phyloP scores from a whole-genome alignment of 2,888 invertebrate species.

The Parnassius apollo region DNA sequence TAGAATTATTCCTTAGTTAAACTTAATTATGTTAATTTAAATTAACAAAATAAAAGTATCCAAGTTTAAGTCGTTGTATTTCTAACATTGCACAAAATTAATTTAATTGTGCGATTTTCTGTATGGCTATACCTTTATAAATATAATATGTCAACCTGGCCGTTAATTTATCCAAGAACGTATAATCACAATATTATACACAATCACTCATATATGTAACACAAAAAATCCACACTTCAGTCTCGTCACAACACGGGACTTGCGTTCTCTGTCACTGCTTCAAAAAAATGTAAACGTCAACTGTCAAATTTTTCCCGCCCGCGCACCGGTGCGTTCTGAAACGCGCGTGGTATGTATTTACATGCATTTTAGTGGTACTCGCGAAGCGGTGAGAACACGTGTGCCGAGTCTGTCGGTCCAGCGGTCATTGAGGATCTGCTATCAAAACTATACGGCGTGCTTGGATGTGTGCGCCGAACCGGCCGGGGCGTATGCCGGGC shows the following conservation, averaged over 20 bases:
- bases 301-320: conserved; percentile 60
- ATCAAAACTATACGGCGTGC: conserved; percentile 66
- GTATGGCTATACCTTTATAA: not conserved
- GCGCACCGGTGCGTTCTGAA: conserved; percentile 47
- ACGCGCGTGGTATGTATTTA: conserved; percentile 63
- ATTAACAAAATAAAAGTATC: too few relatives aligned
- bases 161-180: not conserved
- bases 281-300: conserved; percentile 51
- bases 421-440: conserved; percentile 83
- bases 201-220: conserved; percentile 26
- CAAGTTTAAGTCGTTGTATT: too few relatives aligned
- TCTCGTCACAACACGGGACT: conserved; percentile 18
- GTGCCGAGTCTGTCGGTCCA: conserved; percentile 82
- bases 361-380: conserved; percentile 63
- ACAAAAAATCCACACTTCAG: conserved; percentile 30
- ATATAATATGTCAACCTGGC: not conserved
- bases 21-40: too few relatives aligned
- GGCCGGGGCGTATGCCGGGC: conserved; percentile 59
- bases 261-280: conserved; percentile 28
- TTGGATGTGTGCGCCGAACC: conserved; percentile 70
- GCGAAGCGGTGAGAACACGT: conserved; percentile 67
- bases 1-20: too few relatives aligned
- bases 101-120: too few relatives aligned
- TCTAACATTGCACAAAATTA: too few relatives aligned
- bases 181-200: conserved; percentile 23